A percentile compares a stretch with the other conserved stretches of the same genome.
These are phyloP conservation scores for Urechis unicinctus DNA, from an alignment of 2,888 invertebrate species.

Conservation along the genomic window DNA sequence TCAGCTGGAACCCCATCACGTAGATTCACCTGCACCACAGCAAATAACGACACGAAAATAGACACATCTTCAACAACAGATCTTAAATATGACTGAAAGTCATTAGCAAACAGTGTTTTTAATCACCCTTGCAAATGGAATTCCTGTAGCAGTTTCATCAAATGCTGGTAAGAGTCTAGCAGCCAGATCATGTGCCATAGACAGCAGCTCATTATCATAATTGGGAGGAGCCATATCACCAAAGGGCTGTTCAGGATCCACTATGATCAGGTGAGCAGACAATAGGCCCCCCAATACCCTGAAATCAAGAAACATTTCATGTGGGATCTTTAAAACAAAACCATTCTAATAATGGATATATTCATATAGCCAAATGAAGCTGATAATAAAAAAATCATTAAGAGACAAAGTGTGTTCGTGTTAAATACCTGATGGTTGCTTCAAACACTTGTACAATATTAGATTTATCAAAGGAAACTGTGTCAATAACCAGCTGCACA, in stretches of 20 bases:
- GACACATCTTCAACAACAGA: not conserved
- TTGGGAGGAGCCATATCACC: constrained; percentile 52
- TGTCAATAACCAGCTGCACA: constrained; percentile 56
- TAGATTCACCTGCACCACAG: constrained; percentile 55
- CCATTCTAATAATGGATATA: too few relatives aligned
- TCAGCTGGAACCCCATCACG: constrained; percentile 54
- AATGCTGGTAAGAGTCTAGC: constrained; percentile 59
- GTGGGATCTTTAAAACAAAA: too few relatives aligned
- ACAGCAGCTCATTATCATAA: constrained; percentile 58
- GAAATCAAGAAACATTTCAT: constrained; percentile 17
- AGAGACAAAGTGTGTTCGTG: not conserved
- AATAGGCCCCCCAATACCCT: constrained; percentile 59
- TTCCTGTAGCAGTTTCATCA: constrained; percentile 57
- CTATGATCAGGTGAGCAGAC: constrained; percentile 61
- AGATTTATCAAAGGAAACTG: constrained; percentile 59
- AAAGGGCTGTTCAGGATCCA: constrained; percentile 56
- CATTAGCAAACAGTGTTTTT: not conserved
- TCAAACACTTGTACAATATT: constrained; percentile 63
- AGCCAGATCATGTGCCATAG: constrained; percentile 60
- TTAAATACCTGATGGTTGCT: constrained; percentile 57
- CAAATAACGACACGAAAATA: not conserved
- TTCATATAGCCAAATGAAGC: too few relatives aligned
- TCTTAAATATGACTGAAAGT: not conserved
- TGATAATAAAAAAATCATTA: not conserved
- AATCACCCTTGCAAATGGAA: constrained; percentile 54